Evolutionary conservation across 2,797 vertebrate species (phyloP).

Genomic region (Hybognathus amarus): DNA sequence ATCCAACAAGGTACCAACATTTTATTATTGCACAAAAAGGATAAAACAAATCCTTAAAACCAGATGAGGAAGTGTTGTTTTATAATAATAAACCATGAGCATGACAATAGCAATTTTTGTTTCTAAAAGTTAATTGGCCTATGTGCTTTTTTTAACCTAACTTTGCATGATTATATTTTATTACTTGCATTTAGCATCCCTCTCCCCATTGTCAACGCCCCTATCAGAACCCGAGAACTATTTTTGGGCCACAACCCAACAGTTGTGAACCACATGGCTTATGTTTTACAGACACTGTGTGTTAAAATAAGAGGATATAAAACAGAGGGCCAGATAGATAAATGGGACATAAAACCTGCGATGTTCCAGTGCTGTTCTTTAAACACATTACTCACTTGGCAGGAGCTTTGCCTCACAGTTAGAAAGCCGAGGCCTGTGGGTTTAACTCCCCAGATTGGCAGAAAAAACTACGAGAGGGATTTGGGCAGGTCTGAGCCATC

Average conservation of each 20-base stretch:
- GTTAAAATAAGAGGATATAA: slow-evolving; percentile 38
- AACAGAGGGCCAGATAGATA: slow-evolving; percentile 30
- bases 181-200: not conserved
- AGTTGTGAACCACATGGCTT: slow-evolving; percentile 5
- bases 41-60: not conserved
- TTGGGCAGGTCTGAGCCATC: not conserved
- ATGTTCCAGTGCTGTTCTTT: slow-evolving; percentile 42
- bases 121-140: not conserved
- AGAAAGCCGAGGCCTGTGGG: slow-evolving; percentile 31
- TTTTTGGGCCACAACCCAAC: not conserved
- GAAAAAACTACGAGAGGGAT: not conserved
- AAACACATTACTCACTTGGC: slow-evolving; percentile 43
- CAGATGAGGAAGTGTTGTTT: not conserved
- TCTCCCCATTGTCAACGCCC: not conserved
- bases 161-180: not conserved
- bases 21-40: not conserved
- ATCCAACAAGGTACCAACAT: not conserved
- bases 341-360: slow-evolving; percentile 34
- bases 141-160: not conserved
- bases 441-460: slow-evolving; percentile 31
- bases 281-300: slow-evolving; percentile 11
- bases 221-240: not conserved
- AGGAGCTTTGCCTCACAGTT: slow-evolving; percentile 27
- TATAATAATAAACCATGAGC: not conserved
- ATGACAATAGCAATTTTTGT: not conserved